These are phyloP conservation scores for Toxonevra muliebris DNA, from an alignment of 2,888 invertebrate species.

Conservation along the genomic window DNA sequence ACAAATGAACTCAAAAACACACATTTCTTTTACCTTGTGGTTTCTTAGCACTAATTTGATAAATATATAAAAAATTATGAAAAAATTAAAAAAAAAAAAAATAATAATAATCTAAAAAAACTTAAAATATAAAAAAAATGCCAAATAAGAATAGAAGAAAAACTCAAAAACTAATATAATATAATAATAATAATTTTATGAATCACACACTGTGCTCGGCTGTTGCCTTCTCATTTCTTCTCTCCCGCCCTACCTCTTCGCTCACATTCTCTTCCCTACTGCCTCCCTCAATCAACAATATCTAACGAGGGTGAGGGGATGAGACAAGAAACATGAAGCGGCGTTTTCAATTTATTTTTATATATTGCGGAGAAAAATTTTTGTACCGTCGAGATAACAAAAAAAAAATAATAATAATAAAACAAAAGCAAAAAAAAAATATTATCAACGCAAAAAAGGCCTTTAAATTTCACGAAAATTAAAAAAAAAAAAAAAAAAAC, in stretches of 20 bases:
- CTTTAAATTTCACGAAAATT: slow-evolving; percentile 3
- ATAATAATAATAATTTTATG: neutral
- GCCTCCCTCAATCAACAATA: neutral
- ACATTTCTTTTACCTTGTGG: slow-evolving; percentile 6
- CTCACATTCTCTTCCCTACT: neutral
- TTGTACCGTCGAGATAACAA: slow-evolving; percentile 1
- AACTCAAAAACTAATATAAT: neutral
- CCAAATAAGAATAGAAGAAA: slow-evolving; percentile 1
- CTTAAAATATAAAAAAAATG: neutral
- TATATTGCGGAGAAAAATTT: slow-evolving; percentile 5
- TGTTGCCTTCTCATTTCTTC: neutral
- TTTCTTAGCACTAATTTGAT: slow-evolving; percentile 8
- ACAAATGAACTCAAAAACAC: neutral
- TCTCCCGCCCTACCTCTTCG: neutral
- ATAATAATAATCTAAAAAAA: slow-evolving; percentile 1
- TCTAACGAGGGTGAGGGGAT: neutral
- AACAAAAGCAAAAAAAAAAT: neutral
- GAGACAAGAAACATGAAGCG: neutral
- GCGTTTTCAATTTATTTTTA: slow-evolving; percentile 7
- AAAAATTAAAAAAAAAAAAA: neutral
- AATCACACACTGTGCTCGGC: slow-evolving; percentile 5
- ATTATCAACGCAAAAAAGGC: neutral
- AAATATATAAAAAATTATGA: neutral
- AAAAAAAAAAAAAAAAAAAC: neutral
- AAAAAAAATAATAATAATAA: neutral